A percentile compares a stretch with the other conserved stretches of the same genome.
Evolutionary conservation across 2,113 vertebrate genomes (phyloP).

Genomic region (Daubentonia madagascariensis): DNA sequence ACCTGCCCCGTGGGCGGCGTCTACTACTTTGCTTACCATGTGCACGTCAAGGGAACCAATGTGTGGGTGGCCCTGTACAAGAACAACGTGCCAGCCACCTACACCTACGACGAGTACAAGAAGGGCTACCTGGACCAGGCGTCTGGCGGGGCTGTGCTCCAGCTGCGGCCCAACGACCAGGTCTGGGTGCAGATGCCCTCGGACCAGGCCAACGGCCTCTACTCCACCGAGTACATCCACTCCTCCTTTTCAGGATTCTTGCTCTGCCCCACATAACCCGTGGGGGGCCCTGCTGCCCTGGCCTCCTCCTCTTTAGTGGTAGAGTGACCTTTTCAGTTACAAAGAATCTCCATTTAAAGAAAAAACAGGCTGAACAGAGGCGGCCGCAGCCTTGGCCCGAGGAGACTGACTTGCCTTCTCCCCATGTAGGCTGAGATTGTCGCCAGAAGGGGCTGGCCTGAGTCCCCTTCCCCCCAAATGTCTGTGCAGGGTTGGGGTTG

Average conservation of each 20-base stretch:
- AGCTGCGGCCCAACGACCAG: slow-evolving; percentile 97
- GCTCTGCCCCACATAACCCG: slow-evolving; percentile 97
- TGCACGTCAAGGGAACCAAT: slow-evolving; percentile 98
- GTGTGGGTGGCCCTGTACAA: slow-evolving; percentile 99
- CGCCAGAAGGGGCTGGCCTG: slow-evolving; percentile 55
- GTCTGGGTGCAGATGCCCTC: slow-evolving; percentile 99
- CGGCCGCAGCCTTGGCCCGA: not conserved
- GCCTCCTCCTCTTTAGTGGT: slow-evolving; percentile 61
- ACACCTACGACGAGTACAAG: slow-evolving; percentile 99
- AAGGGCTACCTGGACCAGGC: slow-evolving; percentile 99
- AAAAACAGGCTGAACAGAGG: slow-evolving; percentile 48
- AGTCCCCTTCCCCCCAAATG: not conserved
- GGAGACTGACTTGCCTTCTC: slow-evolving; percentile 39
- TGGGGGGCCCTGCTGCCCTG: slow-evolving; percentile 54
- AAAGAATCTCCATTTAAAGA: slow-evolving; percentile 61
- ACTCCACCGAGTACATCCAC: slow-evolving; percentile 98
- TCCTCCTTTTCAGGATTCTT: slow-evolving; percentile 99
- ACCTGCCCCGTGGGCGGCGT: slow-evolving; percentile 94
- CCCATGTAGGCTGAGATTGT: not conserved
- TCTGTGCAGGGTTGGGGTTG: not conserved
- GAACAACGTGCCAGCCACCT: slow-evolving; percentile 99
- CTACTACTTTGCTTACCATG: slow-evolving; percentile 99
- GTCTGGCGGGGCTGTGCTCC: slow-evolving; percentile 96
- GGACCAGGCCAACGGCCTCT: slow-evolving; percentile 97
- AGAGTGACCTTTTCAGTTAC: slow-evolving; percentile 67